These are phyloP conservation scores for Oryzias sinensis DNA, from an alignment of 2,797 vertebrate species.

Conservation along the genomic window DNA sequence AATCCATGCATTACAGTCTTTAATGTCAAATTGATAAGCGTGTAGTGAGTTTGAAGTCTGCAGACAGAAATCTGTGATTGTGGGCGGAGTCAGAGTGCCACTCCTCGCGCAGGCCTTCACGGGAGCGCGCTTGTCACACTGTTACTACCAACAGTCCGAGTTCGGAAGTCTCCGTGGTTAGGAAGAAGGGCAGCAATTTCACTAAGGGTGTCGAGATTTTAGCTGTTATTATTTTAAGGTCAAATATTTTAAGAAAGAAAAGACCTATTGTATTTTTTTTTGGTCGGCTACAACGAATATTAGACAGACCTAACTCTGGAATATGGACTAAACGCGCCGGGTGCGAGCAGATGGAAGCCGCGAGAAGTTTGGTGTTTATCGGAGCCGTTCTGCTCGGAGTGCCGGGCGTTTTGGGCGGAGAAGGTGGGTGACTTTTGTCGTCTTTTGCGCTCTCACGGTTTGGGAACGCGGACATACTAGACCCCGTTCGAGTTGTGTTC, in stretches of 20 bases:
- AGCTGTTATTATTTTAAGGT: neutral
- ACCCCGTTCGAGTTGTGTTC: accelerated
- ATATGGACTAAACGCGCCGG: constrained; percentile 69
- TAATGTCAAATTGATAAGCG: neutral
- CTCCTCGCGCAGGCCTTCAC: constrained; percentile 70
- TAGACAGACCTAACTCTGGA: neutral
- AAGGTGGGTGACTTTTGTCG: constrained; percentile 69
- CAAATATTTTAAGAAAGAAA: too few relatives aligned
- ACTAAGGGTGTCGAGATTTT: neutral
- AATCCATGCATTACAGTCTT: neutral
- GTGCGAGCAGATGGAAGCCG: constrained; percentile 75
- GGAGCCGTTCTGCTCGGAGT: constrained; percentile 72
- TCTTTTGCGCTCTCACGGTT: neutral
- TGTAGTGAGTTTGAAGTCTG: neutral
- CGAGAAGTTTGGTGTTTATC: constrained; percentile 76
- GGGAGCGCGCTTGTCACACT: constrained; percentile 71
- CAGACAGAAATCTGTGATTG: constrained; percentile 24
- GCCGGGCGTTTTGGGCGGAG: constrained; percentile 69
- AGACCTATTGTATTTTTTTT: neutral
- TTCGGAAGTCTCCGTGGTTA: constrained; percentile 72
- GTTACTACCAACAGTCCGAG: constrained; percentile 58
- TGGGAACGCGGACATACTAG: neutral
- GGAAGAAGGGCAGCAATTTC: constrained; percentile 39
- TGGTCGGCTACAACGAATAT: constrained; percentile 3
- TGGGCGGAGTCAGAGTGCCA: constrained; percentile 62